A percentile compares a stretch with the other conserved stretches of the same genome.
phyloP scores from a whole-genome alignment of 2,113 vertebrate genomes.

The Cololabis saira region DNA sequence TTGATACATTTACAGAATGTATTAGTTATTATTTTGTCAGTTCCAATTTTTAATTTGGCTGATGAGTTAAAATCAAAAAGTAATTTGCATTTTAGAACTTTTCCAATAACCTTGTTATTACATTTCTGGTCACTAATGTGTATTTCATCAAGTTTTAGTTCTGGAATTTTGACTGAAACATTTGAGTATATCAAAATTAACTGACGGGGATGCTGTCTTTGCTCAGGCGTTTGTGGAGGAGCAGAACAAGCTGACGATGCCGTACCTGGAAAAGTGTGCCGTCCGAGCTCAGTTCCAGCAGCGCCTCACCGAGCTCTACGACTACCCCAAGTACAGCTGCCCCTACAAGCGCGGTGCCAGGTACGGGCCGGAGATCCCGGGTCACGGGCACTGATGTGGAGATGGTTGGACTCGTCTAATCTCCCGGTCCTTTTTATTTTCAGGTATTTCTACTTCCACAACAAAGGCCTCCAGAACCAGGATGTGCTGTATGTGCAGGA shows the following conservation, averaged over 20 bases:
- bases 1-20: too few relatives aligned
- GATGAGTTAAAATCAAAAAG: too few relatives aligned
- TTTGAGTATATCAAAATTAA: too few relatives aligned
- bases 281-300: conserved; percentile 69
- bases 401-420: background rate
- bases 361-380: conserved; percentile 28
- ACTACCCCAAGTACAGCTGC: conserved; percentile 84
- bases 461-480: conserved; percentile 84
- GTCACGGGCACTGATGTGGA: too few relatives aligned
- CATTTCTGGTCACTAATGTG: too few relatives aligned
- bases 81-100: too few relatives aligned
- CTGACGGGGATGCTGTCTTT: background rate
- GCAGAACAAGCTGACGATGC: conserved; percentile 82
- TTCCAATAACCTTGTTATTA: too few relatives aligned
- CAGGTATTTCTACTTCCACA: conserved; percentile 84
- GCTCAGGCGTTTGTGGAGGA: conserved; percentile 80
- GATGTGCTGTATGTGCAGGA: conserved; percentile 80
- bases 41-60: too few relatives aligned
- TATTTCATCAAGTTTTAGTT: too few relatives aligned
- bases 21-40: too few relatives aligned
- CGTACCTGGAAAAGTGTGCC: conserved; percentile 77
- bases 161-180: too few relatives aligned
- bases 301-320: conserved; percentile 82
- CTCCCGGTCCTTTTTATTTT: conserved; percentile 9
- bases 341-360: conserved; percentile 80